phyloP scores from a whole-genome alignment of 2,888 invertebrate genomes.

The Ptilodon capucinus region DNA sequence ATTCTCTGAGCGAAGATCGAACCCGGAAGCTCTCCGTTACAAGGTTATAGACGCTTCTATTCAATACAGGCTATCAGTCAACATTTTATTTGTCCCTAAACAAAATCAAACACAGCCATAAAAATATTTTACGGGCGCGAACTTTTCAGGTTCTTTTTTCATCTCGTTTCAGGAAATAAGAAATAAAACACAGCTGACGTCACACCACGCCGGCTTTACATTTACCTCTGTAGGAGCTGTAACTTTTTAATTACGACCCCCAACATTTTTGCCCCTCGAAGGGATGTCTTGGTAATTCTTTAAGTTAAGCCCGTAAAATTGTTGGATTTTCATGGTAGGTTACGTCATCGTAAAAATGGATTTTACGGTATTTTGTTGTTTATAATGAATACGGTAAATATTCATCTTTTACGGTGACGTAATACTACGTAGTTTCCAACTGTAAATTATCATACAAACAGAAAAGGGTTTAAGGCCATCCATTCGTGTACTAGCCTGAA shows the following conservation, averaged over 20 bases:
- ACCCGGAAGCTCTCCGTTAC: too few species aligned
- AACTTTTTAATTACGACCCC: slow-evolving; percentile 36
- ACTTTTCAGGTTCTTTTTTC: slow-evolving; percentile 29
- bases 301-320: slow-evolving; percentile 23
- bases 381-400: not conserved
- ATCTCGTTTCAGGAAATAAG: slow-evolving; percentile 23
- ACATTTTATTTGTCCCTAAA: not conserved
- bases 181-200: slow-evolving; percentile 39
- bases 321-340: slow-evolving; percentile 24
- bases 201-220: slow-evolving; percentile 14
- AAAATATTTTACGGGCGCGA: slow-evolving; percentile 26
- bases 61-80: too few species aligned
- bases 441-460: too few species aligned
- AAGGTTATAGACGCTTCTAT: too few species aligned
- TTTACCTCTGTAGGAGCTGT: slow-evolving; percentile 32
- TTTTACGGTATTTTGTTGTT: not conserved
- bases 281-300: slow-evolving; percentile 28
- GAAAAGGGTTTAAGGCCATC: too few species aligned
- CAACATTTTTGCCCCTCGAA: slow-evolving; percentile 20
- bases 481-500: too few species aligned
- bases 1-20: too few species aligned
- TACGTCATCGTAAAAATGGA: slow-evolving; percentile 1
- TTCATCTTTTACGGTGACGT: too few species aligned
- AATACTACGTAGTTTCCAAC: too few species aligned
- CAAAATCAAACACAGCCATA: slow-evolving; percentile 10